phyloP scores from a whole-genome alignment of 2,797 vertebrate genomes.

The Pseudotriccus pelzelni region DNA sequence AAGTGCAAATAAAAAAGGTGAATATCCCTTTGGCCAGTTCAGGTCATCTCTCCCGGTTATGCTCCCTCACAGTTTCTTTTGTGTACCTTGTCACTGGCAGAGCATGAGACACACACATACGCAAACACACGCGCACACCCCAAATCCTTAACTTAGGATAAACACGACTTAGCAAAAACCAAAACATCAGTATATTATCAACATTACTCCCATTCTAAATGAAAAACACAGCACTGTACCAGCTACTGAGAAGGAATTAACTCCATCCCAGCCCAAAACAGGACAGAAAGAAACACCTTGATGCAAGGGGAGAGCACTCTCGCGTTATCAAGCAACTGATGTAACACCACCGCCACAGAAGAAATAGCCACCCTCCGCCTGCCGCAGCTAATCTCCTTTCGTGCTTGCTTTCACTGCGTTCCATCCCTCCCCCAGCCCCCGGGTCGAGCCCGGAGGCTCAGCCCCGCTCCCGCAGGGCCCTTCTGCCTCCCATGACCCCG shows the following conservation, averaged over 20 bases:
- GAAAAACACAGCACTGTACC: neutral
- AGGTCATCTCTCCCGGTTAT: neutral
- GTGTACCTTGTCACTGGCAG: neutral
- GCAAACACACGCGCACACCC: no score
- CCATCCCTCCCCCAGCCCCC: neutral
- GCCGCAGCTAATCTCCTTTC: neutral
- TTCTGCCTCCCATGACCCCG: neutral
- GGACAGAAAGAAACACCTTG: neutral
- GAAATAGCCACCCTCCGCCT: rapidly evolving
- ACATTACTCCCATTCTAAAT: neutral
- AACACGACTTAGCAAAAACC: neutral
- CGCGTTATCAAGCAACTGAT: neutral
- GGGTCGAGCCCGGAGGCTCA: neutral
- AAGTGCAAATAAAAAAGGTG: neutral
- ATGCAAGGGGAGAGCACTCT: neutral
- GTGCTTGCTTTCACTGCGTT: neutral
- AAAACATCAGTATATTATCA: neutral
- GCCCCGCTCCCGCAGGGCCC: neutral
- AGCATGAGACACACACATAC: neutral
- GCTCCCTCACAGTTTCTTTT: neutral
- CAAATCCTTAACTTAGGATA: neutral
- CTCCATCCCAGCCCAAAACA: neutral
- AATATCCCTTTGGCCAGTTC: neutral
- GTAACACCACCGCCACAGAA: rapidly evolving
- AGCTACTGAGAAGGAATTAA: neutral